Conservation (phyloP, 2,888 invertebrate species). For the Colletes collaris region DNA sequence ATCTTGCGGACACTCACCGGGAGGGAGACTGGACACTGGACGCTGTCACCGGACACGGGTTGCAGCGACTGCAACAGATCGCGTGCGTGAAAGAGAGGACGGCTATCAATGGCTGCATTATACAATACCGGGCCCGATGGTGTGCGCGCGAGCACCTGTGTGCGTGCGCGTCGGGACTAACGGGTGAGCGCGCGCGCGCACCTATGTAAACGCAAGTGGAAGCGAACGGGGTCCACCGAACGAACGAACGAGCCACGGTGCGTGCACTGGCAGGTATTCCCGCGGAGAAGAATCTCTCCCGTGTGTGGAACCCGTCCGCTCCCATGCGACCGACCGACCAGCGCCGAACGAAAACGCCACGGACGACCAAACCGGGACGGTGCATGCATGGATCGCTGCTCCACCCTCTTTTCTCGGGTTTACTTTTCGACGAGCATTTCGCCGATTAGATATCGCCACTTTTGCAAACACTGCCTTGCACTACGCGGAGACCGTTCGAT, state of each 20-base stretch:
- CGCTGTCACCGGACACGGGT: slow-evolving; percentile 82
- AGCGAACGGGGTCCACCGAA: slow-evolving; percentile 41
- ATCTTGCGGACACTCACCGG: slow-evolving; percentile 81
- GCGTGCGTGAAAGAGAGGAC: slow-evolving; percentile 81
- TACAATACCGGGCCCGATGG: slow-evolving; percentile 73
- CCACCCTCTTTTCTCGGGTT: slow-evolving; percentile 71
- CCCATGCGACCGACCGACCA: slow-evolving; percentile 15
- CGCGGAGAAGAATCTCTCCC: slow-evolving; percentile 50
- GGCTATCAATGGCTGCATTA: slow-evolving; percentile 82
- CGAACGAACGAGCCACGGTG: slow-evolving; percentile 19
- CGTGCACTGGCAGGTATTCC: slow-evolving; percentile 59
- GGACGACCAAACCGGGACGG: slow-evolving; percentile 33
- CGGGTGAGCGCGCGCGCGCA: background rate
- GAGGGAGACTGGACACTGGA: slow-evolving; percentile 80
- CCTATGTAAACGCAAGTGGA: slow-evolving; percentile 20
- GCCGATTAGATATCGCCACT: slow-evolving; percentile 77
- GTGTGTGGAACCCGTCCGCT: slow-evolving; percentile 53
- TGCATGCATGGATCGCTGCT: slow-evolving; percentile 57
- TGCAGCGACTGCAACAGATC: slow-evolving; percentile 81
- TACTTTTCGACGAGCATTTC: slow-evolving; percentile 73
- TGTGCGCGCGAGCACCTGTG: slow-evolving; percentile 46
- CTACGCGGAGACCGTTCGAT: slow-evolving; percentile 59
- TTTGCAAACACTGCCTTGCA: slow-evolving; percentile 65
- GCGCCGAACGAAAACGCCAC: slow-evolving; percentile 38
- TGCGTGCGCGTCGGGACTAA: background rate